Conservation (phyloP, 2,888 invertebrate genomes). For the Mechanitis mazaeus region DNA sequence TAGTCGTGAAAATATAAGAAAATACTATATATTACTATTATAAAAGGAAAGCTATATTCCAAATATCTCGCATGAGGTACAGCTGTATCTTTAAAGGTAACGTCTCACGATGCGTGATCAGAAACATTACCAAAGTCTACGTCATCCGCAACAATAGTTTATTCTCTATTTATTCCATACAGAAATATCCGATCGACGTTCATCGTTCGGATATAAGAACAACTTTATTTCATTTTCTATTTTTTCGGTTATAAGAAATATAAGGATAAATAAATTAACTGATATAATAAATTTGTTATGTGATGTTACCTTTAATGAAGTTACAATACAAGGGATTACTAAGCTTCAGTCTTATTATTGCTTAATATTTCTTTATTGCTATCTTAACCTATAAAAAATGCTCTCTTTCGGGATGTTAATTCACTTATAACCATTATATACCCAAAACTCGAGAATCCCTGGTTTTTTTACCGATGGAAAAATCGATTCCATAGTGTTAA, state of each 20-base stretch:
- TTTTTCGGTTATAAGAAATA: not conserved
- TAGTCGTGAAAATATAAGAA: too few species aligned
- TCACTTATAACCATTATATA: too few species aligned
- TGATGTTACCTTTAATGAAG: not conserved
- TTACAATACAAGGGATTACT: not conserved
- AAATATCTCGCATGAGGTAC: not conserved
- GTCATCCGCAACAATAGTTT: slow-evolving; percentile 28
- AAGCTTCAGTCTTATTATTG: too few species aligned
- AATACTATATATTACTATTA: too few species aligned
- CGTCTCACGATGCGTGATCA: slow-evolving; percentile 36
- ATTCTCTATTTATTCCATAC: slow-evolving; percentile 22
- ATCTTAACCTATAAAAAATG: too few species aligned
- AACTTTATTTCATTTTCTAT: slow-evolving; percentile 16
- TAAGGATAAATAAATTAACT: not conserved
- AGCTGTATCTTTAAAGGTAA: not conserved
- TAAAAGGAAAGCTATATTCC: too few species aligned
- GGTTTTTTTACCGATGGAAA: too few species aligned
- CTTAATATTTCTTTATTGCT: too few species aligned
- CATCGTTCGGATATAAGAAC: slow-evolving; percentile 15
- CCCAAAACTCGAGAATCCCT: too few species aligned
- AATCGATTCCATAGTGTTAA: too few species aligned
- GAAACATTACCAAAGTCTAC: slow-evolving; percentile 34
- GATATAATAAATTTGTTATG: not conserved
- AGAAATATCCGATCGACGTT: slow-evolving; percentile 20
- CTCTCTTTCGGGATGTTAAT: too few species aligned